Percentiles rank a stretch among this genome's conserved stretches.
Conservation (phyloP, 1,140 invertebrate species). For the Drosophila takahashii region DNA sequence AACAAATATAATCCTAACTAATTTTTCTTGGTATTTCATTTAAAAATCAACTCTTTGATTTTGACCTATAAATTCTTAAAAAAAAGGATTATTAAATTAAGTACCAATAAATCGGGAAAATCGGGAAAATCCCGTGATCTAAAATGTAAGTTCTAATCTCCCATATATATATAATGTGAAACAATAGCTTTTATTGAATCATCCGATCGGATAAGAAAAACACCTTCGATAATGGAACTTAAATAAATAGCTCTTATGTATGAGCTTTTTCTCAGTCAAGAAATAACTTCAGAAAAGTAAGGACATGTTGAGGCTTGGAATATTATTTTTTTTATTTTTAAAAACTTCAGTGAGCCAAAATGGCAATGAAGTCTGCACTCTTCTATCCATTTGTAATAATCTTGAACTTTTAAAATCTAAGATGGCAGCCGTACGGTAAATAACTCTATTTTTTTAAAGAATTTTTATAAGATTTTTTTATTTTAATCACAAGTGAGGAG, state of each 20-base stretch:
- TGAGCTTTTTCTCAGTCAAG: background rate
- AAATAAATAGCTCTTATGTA: background rate
- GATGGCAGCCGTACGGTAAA: background rate
- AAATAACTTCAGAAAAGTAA: background rate
- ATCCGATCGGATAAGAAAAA: background rate
- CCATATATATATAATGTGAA: no score
- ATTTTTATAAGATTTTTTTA: background rate
- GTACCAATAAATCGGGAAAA: no score
- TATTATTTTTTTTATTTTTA: background rate
- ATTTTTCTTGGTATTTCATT: no score
- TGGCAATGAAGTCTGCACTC: background rate
- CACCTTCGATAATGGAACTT: background rate
- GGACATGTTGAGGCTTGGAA: background rate
- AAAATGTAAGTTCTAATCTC: no score
- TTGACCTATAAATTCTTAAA: no score
- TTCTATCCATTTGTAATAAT: background rate
- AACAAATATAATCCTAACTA: no score
- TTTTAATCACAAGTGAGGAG: background rate
- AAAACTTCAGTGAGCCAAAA: background rate
- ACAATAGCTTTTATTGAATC: no score
- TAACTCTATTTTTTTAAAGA: background rate
- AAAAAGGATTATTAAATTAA: no score
- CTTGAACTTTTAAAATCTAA: background rate
- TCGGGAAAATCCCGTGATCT: no score
- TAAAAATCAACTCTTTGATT: no score